Base-by-base conservation (phyloP, 2,888 invertebrate genomes). In the Eristalis pertinax region DNA sequence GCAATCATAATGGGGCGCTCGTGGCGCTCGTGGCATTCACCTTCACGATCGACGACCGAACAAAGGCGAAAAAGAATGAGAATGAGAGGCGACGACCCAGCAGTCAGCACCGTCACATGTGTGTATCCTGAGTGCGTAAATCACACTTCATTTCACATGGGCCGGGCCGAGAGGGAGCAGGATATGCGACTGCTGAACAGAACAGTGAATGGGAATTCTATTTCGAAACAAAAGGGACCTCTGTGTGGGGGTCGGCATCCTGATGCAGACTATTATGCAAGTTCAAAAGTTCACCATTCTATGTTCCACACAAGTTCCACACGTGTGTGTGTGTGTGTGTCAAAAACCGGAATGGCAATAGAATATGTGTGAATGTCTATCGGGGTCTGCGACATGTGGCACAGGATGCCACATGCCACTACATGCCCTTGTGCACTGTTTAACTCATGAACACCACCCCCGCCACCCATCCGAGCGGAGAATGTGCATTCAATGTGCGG, bases 321-420 rank as follows among this genome's bases (percentile, higher is more conserved):
- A 80, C 19, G 24, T 2, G 13, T n/a, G 43, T 72, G 79, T 68
- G 70, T 65, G 56, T 24, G 19, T 19, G 19, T 50, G 19, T 19
- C 50, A 19, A 50, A 50, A 75, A 87, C 87, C 75, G 79, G 79
- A 87, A 86, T 75, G 65, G 64, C 78, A 86, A 86, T 81, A 77
- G 81, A 78, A 77, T 82, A 65, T 78, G 74, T 78, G 65, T 74
- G 43, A 56, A 15, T 65, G 67, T 38, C 68, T 79, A 75, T 69
- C 76, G 84, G 79, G 84, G 79, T 84, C 87, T 84, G 68, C 87
- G 84, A 84, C 87, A 87, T 80, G 79, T 84, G 87, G 79, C 87
- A 83, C 87, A 84, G 75, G 79, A 79, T 80, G 87, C 87, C 87
- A 87, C 87, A 87, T 87, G 87, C 87, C 87, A 84, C 84, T 87